Percentiles rank a stretch among this genome's conserved stretches.
These are phyloP conservation scores for Morelia viridis DNA, from an alignment of 2,797 vertebrate genomes.

Conservation along the genomic window DNA sequence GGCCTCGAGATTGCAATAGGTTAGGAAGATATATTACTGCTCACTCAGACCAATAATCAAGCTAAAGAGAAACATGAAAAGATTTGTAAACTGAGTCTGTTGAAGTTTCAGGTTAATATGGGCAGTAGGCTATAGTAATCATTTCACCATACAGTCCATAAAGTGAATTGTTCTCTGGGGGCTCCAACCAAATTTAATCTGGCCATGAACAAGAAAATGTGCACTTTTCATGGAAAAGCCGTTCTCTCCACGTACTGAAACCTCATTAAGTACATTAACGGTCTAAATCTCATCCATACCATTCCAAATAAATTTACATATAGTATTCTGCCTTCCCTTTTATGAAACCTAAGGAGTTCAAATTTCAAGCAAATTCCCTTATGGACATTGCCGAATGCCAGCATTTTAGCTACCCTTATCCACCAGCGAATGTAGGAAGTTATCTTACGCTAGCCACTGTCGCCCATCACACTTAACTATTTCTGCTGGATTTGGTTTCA, in stretches of 20 bases:
- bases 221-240: background rate
- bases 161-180: background rate
- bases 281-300: background rate
- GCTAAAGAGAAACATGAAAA: background rate
- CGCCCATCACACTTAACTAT: background rate
- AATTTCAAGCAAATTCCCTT: background rate
- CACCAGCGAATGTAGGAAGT: background rate
- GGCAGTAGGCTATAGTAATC: background rate
- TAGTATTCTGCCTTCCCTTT: background rate
- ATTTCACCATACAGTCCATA: background rate
- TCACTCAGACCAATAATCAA: background rate
- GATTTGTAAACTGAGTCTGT: background rate
- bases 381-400: background rate
- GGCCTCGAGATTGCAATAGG: background rate
- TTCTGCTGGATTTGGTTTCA: background rate
- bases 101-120: background rate
- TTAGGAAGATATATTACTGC: background rate
- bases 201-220: background rate
- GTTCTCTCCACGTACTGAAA: background rate
- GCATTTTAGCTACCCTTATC: background rate
- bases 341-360: background rate
- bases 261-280: background rate
- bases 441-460: background rate
- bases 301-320: background rate
- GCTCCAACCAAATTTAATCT: background rate